These are phyloP conservation scores for Siniperca knerii DNA, from an alignment of 2,113 vertebrate genomes.

Conservation along the genomic window DNA sequence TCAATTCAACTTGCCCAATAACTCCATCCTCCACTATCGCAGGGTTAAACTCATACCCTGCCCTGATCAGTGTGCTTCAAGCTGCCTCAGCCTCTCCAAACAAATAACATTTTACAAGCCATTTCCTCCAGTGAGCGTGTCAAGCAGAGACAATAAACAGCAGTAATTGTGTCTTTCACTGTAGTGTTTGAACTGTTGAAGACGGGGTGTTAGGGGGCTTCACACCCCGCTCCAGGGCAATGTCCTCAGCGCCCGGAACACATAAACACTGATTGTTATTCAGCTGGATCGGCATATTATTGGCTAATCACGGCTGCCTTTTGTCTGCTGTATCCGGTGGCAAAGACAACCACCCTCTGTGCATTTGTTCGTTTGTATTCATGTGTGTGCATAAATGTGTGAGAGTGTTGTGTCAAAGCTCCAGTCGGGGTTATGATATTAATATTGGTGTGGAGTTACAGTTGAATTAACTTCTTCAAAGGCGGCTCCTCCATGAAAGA, in stretches of 20 bases:
- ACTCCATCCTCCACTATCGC: slow-evolving; percentile 2
- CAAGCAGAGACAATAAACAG: slow-evolving; percentile 77
- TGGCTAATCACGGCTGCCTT: slow-evolving; percentile 58
- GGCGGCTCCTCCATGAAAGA: slow-evolving; percentile 41
- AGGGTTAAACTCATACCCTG: slow-evolving; percentile 27
- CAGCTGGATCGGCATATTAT: slow-evolving; percentile 67
- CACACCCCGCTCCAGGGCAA: slow-evolving; percentile 35
- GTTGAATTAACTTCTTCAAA: slow-evolving; percentile 54
- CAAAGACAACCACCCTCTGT: slow-evolving; percentile 52
- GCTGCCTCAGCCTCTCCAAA: slow-evolving; percentile 67
- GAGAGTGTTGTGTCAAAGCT: slow-evolving; percentile 35
- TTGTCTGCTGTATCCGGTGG: slow-evolving; percentile 47
- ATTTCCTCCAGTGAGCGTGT: slow-evolving; percentile 68
- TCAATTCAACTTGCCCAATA: background rate
- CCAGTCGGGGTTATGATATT: slow-evolving; percentile 14
- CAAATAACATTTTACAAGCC: slow-evolving; percentile 70
- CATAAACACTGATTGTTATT: slow-evolving; percentile 80
- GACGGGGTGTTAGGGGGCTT: slow-evolving; percentile 37
- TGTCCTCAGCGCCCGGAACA: slow-evolving; percentile 42
- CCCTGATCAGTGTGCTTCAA: slow-evolving; percentile 30
- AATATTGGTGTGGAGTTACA: slow-evolving; percentile 24
- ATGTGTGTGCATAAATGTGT: slow-evolving; percentile 35
- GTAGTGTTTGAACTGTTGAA: slow-evolving; percentile 53
- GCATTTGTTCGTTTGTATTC: slow-evolving; percentile 48
- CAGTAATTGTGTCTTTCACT: slow-evolving; percentile 70